These are phyloP conservation scores for Otolemur garnettii DNA, from an alignment of 2,113 vertebrate genomes.

Conservation along the genomic window DNA sequence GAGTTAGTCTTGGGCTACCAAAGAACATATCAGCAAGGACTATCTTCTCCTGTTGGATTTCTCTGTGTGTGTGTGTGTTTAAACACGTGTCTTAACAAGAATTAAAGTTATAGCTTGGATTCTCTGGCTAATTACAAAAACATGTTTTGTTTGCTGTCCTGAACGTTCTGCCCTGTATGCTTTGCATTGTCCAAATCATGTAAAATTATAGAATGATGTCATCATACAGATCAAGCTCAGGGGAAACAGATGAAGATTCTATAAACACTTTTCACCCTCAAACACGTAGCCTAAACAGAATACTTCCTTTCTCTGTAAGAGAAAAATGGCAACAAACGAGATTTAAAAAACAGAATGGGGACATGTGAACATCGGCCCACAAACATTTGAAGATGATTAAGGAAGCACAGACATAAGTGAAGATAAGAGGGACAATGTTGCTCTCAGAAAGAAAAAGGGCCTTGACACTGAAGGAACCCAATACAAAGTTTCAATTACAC, in stretches of 20 bases:
- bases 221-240: slow-evolving; percentile 82
- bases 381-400: slow-evolving; percentile 81
- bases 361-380: slow-evolving; percentile 51
- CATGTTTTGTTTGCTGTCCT: slow-evolving; percentile 75
- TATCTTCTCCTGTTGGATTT: slow-evolving; percentile 13
- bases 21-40: slow-evolving; percentile 28
- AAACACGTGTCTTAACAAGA: neutral
- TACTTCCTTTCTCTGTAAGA: slow-evolving; percentile 83
- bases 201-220: slow-evolving; percentile 86
- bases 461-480: slow-evolving; percentile 60
- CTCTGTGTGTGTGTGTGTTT: neutral
- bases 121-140: slow-evolving; percentile 86
- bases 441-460: slow-evolving; percentile 44
- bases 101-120: slow-evolving; percentile 57
- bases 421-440: slow-evolving; percentile 61
- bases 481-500: slow-evolving; percentile 58
- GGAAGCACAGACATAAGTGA: slow-evolving; percentile 60
- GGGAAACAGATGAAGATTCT: slow-evolving; percentile 86
- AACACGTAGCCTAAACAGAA: slow-evolving; percentile 88
- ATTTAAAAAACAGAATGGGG: slow-evolving; percentile 79
- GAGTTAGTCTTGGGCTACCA: neutral
- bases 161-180: slow-evolving; percentile 75
- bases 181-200: slow-evolving; percentile 82
- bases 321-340: slow-evolving; percentile 82
- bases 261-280: slow-evolving; percentile 86